Percentiles rank a stretch among this genome's conserved stretches.
Evolutionary conservation across 1,140 invertebrate species (phyloP).

Genomic region (Ceratitis capitata): DNA sequence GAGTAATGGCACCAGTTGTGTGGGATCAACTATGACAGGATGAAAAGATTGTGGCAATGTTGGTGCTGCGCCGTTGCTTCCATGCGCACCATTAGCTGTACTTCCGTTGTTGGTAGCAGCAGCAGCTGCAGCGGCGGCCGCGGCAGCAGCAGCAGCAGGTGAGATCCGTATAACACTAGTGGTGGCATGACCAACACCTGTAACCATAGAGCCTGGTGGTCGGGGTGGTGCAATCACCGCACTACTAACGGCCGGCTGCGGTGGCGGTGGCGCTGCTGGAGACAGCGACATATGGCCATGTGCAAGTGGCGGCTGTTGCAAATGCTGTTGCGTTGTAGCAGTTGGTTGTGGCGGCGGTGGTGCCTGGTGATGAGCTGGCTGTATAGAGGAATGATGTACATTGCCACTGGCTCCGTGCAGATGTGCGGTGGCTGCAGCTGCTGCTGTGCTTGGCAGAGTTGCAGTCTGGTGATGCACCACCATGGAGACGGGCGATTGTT

Average conservation of each 20-base stretch:
- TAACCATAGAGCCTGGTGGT: background rate
- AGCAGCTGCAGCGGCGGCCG: constrained; percentile 45
- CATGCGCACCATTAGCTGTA: constrained; percentile 46
- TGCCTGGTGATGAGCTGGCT: constrained; percentile 11
- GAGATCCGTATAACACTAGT: constrained; percentile 83
- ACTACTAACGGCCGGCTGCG: constrained; percentile 7
- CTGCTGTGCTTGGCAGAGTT: constrained; percentile 62
- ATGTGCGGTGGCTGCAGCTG: constrained; percentile 27
- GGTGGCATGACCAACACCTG: constrained; percentile 68
- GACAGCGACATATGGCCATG: background rate
- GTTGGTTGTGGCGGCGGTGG: constrained; percentile 46
- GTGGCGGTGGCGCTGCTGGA: constrained; percentile 41
- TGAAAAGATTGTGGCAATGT: constrained; percentile 68
- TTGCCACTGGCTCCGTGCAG: constrained; percentile 36
- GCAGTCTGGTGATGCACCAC: constrained; percentile 62
- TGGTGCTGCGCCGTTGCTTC: constrained; percentile 2
- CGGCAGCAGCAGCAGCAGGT: constrained; percentile 67
- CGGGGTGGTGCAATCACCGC: background rate
- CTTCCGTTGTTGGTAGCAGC: constrained; percentile 46
- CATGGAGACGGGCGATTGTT: constrained; percentile 62
- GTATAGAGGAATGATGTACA: constrained; percentile 13
- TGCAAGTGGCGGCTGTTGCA: constrained; percentile 42
- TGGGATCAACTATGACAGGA: constrained; percentile 76
- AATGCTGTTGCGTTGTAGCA: background rate
- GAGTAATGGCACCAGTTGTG: constrained; percentile 73